Evolutionary conservation across 2,797 vertebrate species (phyloP).

Genomic region (Sorex maritimensis): DNA sequence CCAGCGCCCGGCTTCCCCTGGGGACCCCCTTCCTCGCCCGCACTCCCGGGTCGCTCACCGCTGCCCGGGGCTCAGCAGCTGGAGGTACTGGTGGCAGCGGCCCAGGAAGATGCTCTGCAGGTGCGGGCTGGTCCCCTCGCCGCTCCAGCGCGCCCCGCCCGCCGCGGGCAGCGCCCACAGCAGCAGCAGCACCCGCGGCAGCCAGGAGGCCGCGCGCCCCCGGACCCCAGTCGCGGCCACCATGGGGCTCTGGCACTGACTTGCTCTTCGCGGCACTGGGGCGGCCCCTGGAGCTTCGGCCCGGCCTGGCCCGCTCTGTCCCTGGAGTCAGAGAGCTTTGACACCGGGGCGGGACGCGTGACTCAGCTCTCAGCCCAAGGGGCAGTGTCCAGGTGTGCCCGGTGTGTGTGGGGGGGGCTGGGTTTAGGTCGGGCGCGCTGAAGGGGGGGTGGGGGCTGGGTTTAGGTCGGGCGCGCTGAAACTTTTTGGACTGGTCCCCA

Average conservation of each 20-base stretch:
- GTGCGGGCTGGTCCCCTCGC: conserved; percentile 87
- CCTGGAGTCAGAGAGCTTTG: no score
- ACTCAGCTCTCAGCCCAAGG: not conserved
- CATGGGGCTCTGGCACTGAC: not conserved
- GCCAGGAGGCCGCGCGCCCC: rapidly evolving
- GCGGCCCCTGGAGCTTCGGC: not conserved
- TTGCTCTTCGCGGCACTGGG: not conserved
- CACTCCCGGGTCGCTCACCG: conserved; percentile 85
- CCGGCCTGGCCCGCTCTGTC: no score
- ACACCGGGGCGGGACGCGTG: not conserved
- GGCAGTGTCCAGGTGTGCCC: not conserved
- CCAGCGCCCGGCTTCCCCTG: no score
- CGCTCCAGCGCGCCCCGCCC: conserved; percentile 70
- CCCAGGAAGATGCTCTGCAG: conserved; percentile 89
- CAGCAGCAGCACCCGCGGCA: not conserved
- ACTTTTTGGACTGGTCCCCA: not conserved
- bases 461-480: not conserved
- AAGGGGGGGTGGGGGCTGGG: no score
- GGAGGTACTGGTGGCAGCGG: conserved; percentile 89
- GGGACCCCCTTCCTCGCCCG: not conserved
- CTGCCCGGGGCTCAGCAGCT: conserved; percentile 82
- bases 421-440: no score
- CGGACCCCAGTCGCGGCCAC: not conserved
- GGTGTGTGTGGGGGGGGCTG: not conserved
- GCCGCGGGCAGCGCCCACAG: not conserved